phyloP scores from a whole-genome alignment of 2,113 vertebrate species.

The Echinops telfairi region DNA sequence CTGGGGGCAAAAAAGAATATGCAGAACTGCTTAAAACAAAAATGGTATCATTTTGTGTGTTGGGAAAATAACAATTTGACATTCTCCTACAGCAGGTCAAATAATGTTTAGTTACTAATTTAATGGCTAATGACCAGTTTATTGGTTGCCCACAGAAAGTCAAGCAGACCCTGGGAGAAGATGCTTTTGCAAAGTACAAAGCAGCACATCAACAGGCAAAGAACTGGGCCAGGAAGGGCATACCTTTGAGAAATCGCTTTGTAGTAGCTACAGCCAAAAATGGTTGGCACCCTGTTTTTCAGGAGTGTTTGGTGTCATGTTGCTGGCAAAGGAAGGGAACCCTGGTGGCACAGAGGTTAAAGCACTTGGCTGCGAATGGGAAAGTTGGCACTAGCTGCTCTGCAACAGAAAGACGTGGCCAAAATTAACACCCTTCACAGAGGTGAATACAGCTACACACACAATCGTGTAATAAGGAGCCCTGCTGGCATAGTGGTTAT shows the following conservation, averaged over 20 bases:
- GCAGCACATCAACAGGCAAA: background rate
- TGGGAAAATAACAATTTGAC: too few relatives aligned
- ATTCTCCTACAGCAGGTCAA: conserved; percentile 28
- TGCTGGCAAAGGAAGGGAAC: conserved; percentile 64
- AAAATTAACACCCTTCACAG: too few relatives aligned
- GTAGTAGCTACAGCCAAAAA: conserved; percentile 6
- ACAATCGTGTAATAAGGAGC: too few relatives aligned
- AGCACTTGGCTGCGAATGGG: too few relatives aligned
- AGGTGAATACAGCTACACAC: too few relatives aligned
- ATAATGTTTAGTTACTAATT: background rate
- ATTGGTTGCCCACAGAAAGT: background rate
- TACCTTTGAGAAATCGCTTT: conserved; percentile 3
- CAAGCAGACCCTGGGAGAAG: background rate
- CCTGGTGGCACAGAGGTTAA: too few relatives aligned
- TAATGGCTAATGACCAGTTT: conserved; percentile 18
- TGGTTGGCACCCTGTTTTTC: background rate
- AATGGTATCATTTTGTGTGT: too few relatives aligned
- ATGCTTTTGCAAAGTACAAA: conserved; percentile 21
- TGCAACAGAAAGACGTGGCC: too few relatives aligned
- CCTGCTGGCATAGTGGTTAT: too few relatives aligned
- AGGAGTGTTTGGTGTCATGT: conserved; percentile 59
- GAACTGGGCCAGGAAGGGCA: conserved; percentile 10
- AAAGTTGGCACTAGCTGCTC: too few relatives aligned
- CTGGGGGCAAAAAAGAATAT: too few relatives aligned
- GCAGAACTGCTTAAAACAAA: too few relatives aligned